phyloP scores from a whole-genome alignment of 2,113 vertebrate species.

The Sorex araneus region DNA sequence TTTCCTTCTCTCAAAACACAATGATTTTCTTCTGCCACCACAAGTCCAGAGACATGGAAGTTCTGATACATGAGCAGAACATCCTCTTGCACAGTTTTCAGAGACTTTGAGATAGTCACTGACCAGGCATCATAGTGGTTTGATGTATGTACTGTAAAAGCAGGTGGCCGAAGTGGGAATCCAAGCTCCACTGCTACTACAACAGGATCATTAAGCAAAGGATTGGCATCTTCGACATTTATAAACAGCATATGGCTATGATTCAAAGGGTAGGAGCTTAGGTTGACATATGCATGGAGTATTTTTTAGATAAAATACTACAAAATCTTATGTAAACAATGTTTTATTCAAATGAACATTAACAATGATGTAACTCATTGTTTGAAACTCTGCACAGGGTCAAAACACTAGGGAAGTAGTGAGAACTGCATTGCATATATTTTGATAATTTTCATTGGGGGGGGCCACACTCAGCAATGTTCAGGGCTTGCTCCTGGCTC shows the following conservation, averaged over 20 bases:
- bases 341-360: background rate
- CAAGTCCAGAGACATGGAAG: background rate
- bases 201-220: background rate
- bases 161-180: background rate
- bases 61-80: background rate
- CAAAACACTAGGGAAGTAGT: background rate
- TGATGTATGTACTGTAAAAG: background rate
- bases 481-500: no score
- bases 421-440: background rate
- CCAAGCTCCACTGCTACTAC: background rate
- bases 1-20: background rate
- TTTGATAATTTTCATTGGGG: no score
- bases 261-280: background rate
- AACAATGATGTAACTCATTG: background rate
- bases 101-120: background rate
- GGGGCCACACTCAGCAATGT: no score
- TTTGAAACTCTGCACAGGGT: background rate
- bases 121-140: fast-evolving
- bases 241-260: fast-evolving
- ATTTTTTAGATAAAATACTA: background rate
- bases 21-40: background rate
- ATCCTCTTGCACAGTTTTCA: background rate
- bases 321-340: background rate
- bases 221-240: fast-evolving
- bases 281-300: background rate